Percentiles rank a stretch among this genome's conserved stretches.
phyloP scores from a whole-genome alignment of 2,888 invertebrate species.

The Rhopalosiphum nymphaeae region DNA sequence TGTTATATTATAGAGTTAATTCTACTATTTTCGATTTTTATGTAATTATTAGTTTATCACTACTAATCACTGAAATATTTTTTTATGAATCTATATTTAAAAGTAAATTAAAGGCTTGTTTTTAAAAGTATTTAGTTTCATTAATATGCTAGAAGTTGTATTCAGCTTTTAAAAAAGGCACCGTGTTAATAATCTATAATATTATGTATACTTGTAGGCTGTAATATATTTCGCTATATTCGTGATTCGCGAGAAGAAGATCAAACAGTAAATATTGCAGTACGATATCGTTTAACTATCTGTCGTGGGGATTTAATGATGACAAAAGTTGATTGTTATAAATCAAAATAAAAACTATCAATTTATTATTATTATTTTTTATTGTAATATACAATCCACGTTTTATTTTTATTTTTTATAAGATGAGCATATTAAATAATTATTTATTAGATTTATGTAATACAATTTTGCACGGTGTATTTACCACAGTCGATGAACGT shows the following conservation, averaged over 20 bases:
- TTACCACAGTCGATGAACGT: background rate
- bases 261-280: background rate
- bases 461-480: background rate
- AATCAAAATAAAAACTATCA: background rate
- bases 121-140: background rate
- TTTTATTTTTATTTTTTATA: background rate
- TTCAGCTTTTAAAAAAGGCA: conserved; percentile 3
- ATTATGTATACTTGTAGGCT: background rate
- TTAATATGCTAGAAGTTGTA: background rate
- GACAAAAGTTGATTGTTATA: background rate
- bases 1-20: background rate
- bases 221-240: background rate
- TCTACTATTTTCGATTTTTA: background rate
- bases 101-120: background rate
- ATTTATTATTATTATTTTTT: background rate
- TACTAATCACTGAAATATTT: background rate
- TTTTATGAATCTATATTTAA: background rate
- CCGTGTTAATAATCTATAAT: background rate
- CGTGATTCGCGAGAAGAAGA: background rate
- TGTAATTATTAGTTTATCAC: background rate
- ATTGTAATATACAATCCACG: background rate
- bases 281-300: background rate
- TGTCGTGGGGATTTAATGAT: background rate
- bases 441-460: background rate
- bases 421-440: background rate